Base-by-base conservation (phyloP, 2,888 invertebrate species). In the Portevinia maculata region DNA sequence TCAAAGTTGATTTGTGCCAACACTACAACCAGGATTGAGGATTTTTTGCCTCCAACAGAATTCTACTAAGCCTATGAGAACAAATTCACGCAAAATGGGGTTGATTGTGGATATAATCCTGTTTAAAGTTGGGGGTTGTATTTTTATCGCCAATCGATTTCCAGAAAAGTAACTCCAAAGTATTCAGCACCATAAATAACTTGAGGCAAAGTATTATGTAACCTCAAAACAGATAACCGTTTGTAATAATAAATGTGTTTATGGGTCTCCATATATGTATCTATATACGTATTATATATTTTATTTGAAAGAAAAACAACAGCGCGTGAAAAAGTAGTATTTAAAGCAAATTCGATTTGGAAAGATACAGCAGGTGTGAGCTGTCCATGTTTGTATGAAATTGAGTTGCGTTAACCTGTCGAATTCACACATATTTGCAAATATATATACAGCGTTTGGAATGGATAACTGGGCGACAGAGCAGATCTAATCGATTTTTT, bases 91-190 rank as follows among this genome's bases (percentile, higher is more conserved):
- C 15, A 34, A 55, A n/a, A 0, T 21, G 17, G 37, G 39, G 32
- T 46, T 79, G 48, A 46, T 39, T 53, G 46, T 55, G 52, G 69
- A 62, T 41, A 46, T 60, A 21, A 39, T 24, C 39, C 19, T 46
- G 48, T 46, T 50, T 52, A 13, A 32, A 41, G 53, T n/a, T n/a
- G 11, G 41, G 24, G 30, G 17, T 13, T 19, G 32, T 37, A 37
- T 41, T 34, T 65, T 53, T 65, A 48, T 64, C 30, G 69, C 32
- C 69, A 64, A 75, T 76, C 70, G 70, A 81, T 81, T 70, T 15
- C 28, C 15, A 1, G 28, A 24, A 67, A 52, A 55, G 46, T 53
- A 55, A 32, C 60, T 44, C 9, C 50, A 19, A 73, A 60, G 11
- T 28, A 37, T 41, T 67, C 60, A n/a, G 44, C 28, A 8, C 48